Evolutionary conservation across 2,888 invertebrate genomes (phyloP), one percentile per base, ranked within the genome.

Genomic region (Ernsta delagoae): DNA sequence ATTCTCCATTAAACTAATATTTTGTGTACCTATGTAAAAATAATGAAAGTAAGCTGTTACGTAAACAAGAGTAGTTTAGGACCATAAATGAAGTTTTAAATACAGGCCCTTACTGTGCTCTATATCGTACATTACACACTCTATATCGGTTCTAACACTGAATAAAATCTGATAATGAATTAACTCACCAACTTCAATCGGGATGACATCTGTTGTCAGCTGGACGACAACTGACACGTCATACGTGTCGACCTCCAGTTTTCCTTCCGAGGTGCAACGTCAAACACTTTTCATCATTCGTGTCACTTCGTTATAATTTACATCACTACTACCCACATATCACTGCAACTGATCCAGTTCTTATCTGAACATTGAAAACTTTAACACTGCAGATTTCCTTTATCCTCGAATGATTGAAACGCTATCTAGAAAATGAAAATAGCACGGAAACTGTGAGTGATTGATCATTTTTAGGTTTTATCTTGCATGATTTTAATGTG

Each of bases 141-240:
- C 41, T 41, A 41, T 9, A 41, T 9, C 41, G 41, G 1, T 0
- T 41, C 11, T 4, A 45, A 16, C 0, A 16, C 16, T 1, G 16
- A 1, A 9, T 43, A 16, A 16, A 16, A 16, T 8, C 8, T 50
- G 8, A 50, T 7, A 0, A 50, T 24, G 9, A 1, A 24, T 34
- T 65, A 60, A 88, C 93, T 93, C 77, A 93, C 94, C 93, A 86
- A 75, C 82, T 83, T 92, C 92, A 80, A 85, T 84, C 74, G 87
- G 86, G 82, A 85, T 88, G 88, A 90, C 93, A 93, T 93, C 93
- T 91, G 93, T 93, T 90, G 93, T 93, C 92, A 93, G 90, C 90
- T 92, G 87, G 84, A 90, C 88, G 88, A 83, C 91, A 90, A 93
- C 93, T 89, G 94, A 92, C 90, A 89, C 89, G 70, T 92, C 91